Evolutionary conservation across 2,113 vertebrate species (phyloP).

Genomic region (Henicopernis longicauda): DNA sequence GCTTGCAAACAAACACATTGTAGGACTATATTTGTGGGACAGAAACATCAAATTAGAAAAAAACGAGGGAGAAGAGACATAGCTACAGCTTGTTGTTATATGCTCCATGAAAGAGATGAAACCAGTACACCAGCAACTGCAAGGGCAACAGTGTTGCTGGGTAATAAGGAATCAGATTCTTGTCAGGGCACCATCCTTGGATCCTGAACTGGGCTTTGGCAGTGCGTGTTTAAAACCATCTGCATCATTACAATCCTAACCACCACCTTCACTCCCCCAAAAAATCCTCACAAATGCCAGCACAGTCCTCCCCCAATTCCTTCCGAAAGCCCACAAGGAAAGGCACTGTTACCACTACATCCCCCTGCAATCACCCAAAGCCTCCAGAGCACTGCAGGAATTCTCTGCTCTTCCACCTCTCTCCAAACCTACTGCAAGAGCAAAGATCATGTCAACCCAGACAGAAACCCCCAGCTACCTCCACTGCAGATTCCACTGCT

Average conservation of each 20-base stretch:
- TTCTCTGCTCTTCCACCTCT: not conserved
- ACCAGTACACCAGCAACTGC: not conserved
- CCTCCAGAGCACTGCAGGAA: not conserved
- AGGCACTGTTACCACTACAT: not conserved
- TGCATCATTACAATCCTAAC: not conserved
- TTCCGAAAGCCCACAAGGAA: not conserved
- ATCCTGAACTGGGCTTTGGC: not conserved
- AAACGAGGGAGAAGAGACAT: accelerated
- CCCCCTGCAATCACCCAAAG: not conserved
- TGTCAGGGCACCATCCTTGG: not conserved
- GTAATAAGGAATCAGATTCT: not conserved
- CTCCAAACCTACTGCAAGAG: not conserved
- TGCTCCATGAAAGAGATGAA: not conserved
- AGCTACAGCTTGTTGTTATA: not conserved
- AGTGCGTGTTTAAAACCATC: not conserved
- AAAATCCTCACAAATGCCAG: not conserved
- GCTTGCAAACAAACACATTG: not conserved
- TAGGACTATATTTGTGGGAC: not conserved
- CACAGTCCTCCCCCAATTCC: not conserved
- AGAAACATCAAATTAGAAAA: not conserved
- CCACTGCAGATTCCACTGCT: not conserved
- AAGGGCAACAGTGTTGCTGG: not conserved
- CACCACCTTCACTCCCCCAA: not conserved
- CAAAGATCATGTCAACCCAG: not conserved
- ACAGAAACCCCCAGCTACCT: not conserved